Base-by-base conservation (phyloP, 2,888 invertebrate species). In the Sphaerophoria rueppellii region DNA sequence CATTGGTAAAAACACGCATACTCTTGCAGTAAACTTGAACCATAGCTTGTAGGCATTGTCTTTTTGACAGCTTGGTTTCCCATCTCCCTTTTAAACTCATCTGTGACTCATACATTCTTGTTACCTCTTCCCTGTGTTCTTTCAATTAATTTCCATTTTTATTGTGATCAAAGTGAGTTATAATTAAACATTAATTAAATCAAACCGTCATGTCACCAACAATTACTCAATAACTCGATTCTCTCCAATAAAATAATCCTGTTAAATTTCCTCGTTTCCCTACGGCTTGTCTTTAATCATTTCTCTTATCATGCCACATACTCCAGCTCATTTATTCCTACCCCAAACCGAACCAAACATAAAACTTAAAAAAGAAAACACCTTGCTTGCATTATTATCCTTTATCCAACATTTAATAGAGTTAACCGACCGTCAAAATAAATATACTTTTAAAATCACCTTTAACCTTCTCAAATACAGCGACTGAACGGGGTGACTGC, bases 391-490 rank as follows among this genome's bases (percentile, higher is more conserved):
- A 65, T 72, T 72, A 77, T 60, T 61, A 72, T 54, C 72, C 14
- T 79, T 48, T 65, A 55, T 75, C 43, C 74, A 50, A 57, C 63
- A 50, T 80, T 80, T 76, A 72, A 80, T 76, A 76, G 75, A 81
- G 81, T 81, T 77, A 85, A 70, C 69, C 73, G 69, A 40, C 70
- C 60, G 70, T 85, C 78, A 81, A 85, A 80, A 63, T 70, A 72
- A 85, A 85, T 63, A 80, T 67, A 50, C 69, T 76, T 85, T 80
- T 76, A 73, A 85, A 80, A 72, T 72, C 67, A 85, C 80, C 71
- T 76, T 76, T 60, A 80, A 72, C 76, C 71, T 60, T 16, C 50
- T 50, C 16, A 43, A 12, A 72, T 72, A 69, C 61, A 57, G 50
- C 60, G 57, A 4, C 14, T 1, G 9, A 16, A 50, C 16, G 4